Evolutionary conservation across 2,113 vertebrate genomes (phyloP).

Genomic region (Triplophysa rosa): DNA sequence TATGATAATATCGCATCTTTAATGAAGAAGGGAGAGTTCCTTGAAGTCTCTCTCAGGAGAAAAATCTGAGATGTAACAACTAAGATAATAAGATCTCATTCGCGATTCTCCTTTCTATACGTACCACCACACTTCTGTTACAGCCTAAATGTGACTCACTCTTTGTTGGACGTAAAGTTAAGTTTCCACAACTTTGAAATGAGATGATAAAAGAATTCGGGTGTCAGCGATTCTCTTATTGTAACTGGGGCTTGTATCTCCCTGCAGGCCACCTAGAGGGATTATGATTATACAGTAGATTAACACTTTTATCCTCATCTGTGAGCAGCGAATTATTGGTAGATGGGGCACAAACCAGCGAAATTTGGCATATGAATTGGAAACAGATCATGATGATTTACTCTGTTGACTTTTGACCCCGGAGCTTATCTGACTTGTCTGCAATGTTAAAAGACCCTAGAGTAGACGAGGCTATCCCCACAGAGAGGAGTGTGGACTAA

Average conservation of each 20-base stretch:
- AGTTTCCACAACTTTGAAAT: slow-evolving; percentile 37
- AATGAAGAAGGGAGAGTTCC: too few species aligned
- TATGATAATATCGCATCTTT: too few species aligned
- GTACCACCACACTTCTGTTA: background rate
- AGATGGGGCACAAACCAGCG: slow-evolving; percentile 20
- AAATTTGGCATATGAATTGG: background rate
- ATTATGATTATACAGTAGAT: slow-evolving; percentile 52
- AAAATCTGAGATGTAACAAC: background rate
- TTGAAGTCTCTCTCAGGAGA: background rate
- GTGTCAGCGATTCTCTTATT: slow-evolving; percentile 46
- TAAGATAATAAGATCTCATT: background rate
- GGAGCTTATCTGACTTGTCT: background rate
- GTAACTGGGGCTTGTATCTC: slow-evolving; percentile 35
- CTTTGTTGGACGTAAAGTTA: slow-evolving; percentile 46
- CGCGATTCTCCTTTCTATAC: background rate
- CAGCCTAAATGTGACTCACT: slow-evolving; percentile 17
- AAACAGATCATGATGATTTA: background rate
- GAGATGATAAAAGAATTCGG: slow-evolving; percentile 40
- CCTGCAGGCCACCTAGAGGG: slow-evolving; percentile 43
- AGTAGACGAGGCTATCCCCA: too few species aligned
- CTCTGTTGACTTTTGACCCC: background rate
- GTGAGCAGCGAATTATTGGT: slow-evolving; percentile 29
- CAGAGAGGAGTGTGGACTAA: background rate
- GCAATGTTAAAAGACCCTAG: background rate
- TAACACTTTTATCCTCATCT: slow-evolving; percentile 48